Conservation (phyloP, 2,797 vertebrate species). For the Philypnodon macrostomus region DNA sequence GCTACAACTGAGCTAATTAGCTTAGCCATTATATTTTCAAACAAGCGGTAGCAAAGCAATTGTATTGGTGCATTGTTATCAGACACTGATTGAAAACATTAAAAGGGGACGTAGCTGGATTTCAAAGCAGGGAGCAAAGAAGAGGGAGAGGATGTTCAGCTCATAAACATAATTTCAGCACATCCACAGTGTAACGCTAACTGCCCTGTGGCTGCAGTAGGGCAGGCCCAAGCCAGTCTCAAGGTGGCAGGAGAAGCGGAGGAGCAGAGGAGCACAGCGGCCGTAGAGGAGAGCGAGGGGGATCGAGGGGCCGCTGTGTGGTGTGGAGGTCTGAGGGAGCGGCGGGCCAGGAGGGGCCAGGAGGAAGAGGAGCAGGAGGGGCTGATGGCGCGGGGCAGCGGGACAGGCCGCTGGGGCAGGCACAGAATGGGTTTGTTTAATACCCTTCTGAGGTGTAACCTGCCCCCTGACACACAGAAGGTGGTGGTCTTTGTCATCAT, state of each 20-base stretch:
- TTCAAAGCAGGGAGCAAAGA: conserved; percentile 32
- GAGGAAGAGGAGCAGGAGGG: conserved; percentile 51
- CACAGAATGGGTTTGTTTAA: conserved; percentile 78
- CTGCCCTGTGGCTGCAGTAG: conserved; percentile 46
- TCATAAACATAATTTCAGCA: conserved; percentile 25
- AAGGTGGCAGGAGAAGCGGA: conserved; percentile 71
- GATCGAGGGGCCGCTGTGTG: conserved; percentile 51
- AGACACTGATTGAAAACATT: conserved; percentile 8
- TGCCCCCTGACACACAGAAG: conserved; percentile 91
- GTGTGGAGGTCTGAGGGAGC: conserved; percentile 61
- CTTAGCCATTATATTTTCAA: conserved; percentile 8
- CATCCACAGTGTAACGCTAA: conserved; percentile 25
- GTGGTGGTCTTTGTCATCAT: conserved; percentile 94
- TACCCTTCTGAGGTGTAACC: conserved; percentile 90
- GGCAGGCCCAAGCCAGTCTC: conserved; percentile 50
- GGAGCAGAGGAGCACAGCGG: conserved; percentile 41
- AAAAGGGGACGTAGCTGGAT: conserved; percentile 30
- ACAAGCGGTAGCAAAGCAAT: conserved; percentile 12
- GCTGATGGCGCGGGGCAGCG: conserved; percentile 69
- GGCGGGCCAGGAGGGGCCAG: conserved; percentile 46
- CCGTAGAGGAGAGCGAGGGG: conserved; percentile 30
- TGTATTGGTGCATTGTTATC: background rate
- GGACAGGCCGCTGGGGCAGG: conserved; percentile 77
- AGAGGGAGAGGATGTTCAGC: conserved; percentile 13
- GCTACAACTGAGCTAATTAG: too few relatives aligned